Base-by-base conservation (phyloP, 2,113 vertebrate genomes). In the Cyprinodon brontotheroides region DNA sequence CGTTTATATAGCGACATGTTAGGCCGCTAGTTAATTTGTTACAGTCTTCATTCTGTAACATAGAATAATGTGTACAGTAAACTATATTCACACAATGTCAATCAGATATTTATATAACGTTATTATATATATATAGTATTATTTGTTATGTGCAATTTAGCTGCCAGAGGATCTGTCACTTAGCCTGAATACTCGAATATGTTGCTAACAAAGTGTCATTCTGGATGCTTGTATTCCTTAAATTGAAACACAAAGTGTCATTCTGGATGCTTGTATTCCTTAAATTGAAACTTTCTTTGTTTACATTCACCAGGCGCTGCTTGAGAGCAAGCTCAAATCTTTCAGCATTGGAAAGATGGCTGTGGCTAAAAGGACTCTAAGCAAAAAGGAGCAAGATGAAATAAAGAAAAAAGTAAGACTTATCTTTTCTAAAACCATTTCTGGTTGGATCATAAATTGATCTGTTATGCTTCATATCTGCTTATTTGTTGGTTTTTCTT, bases 331-430 rank as follows among this genome's bases (percentile, higher is more conserved):
- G 84, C 94, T 99, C 39, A 99, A 98, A 91, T 96, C 96, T 50
- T 98, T 98, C 89, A 98, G 97, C 87, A 98, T 99, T 87, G 97
- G 97, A 36, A 99, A 98, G 92, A 98, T 99, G 97, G 96, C 96
- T 73, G 95, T 96, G 85, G 95, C 96, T 41, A 99, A 99, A 89
- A 92, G 98, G 86, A 99, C 97, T 50, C 87, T 99, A 70, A 99
- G 97, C 93, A 99, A 99, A 82, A 99, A 99, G 70, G 98, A 99
- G 50, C 97, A 99, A 88, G 97, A 98, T 85, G 97, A 98, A 87
- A 93, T 98, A 50, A 99, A 99, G 92, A 99, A 99, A 90, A 99
- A 99, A 93, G 97, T 98, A 93, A 94, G 4, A 2, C 15, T 22
- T 40, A 29, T 13, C 1, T 2, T 4, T 57, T 68, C 9, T 3